A percentile compares a stretch with the other conserved stretches of the same genome.
These are phyloP conservation scores for Acomys russatus DNA, from an alignment of 2,797 vertebrate genomes.

Conservation along the genomic window DNA sequence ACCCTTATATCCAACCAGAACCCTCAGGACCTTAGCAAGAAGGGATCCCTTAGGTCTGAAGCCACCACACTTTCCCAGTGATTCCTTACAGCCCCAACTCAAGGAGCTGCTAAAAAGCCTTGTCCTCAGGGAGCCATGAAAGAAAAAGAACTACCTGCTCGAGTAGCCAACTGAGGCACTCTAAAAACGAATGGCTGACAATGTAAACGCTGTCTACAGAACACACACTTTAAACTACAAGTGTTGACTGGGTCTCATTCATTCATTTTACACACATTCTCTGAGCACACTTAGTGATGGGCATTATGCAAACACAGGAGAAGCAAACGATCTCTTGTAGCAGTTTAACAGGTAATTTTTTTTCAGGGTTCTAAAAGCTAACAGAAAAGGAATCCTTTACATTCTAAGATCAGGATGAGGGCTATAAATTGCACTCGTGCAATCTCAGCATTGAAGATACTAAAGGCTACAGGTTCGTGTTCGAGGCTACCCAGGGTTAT, in stretches of 20 bases:
- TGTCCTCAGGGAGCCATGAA: not conserved
- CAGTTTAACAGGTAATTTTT: not conserved
- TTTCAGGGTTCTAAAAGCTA: not conserved
- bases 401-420: not conserved
- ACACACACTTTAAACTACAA: not conserved
- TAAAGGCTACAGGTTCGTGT: not conserved
- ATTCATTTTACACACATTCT: constrained; percentile 31
- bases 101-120: not conserved
- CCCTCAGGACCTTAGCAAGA: not conserved
- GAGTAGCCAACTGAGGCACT: not conserved
- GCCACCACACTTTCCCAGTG: not conserved
- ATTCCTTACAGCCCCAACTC: not conserved
- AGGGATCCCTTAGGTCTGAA: not conserved
- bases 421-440: not conserved
- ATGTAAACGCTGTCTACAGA: not conserved
- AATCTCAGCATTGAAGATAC: not conserved
- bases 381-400: not conserved
- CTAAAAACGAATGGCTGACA: not conserved
- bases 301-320: not conserved
- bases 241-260: not conserved
- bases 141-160: not conserved
- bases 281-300: not conserved
- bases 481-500: not conserved
- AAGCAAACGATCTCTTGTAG: not conserved
- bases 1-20: not conserved